Base-by-base conservation (phyloP, 2,113 vertebrate genomes). In the Sinocyclocheilus anophthalmus region DNA sequence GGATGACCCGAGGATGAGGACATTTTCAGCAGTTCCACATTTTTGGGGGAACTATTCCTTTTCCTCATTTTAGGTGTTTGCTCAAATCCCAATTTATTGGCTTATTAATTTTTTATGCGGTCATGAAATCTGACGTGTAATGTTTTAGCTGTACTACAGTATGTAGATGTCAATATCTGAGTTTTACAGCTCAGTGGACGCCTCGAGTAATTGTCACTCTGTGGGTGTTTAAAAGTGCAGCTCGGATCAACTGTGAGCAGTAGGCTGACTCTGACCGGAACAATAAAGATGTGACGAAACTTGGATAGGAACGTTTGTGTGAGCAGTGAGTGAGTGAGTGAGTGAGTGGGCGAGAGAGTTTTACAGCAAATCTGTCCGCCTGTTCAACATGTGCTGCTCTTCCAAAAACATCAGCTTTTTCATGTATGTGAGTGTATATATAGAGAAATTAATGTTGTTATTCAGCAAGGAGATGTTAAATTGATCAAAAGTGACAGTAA, bases 151-250 rank as follows among this genome's bases (percentile, higher is more conserved):
- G 30, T 9, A 10, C 30, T 37, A 37, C 33, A 20, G 76, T 78
- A 78, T 78, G 76, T 78, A 2, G 26, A 20, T 78, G 76, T 55
- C 30, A 39, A 57, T 78, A 79, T 59, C 53, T 57, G 50, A 59
- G 76, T 59, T 79, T 79, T 37, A 26, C 45, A 20, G 16, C 22
- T 4, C 22, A 3, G 55, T 22, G 72, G 22, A 20, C 39, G 20
- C 22, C 55, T 70, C 65, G 50, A 22, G 57, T 59, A 63, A 73
- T 57, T 48, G 55, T 85, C 24, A 4, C 76, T 53, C n/a, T 78
- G 59, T 48, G 73, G 26, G 59, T 77, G 50, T 78, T 76, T 61
- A 39, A 26, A 85, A 45, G 33, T 18, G n/a, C n/a, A 45, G 39
- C 26, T 16, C 22, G 4, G 22, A 45, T 63, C 30, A 78, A 57